Conservation (phyloP, 1,140 invertebrate genomes). For the Sesamia nonagrioides region DNA sequence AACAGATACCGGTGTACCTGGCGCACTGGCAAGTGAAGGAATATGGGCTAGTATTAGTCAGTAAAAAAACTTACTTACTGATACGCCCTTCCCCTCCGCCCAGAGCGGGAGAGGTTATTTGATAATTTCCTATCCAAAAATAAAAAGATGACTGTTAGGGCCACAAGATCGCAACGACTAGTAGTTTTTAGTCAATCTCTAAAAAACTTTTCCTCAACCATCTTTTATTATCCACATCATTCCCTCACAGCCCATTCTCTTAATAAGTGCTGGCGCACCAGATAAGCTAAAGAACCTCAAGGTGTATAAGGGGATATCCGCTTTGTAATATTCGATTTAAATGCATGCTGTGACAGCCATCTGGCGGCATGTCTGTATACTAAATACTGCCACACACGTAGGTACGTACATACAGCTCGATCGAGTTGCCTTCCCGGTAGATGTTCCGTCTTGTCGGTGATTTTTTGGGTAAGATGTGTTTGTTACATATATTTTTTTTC, state of each 20-base stretch:
- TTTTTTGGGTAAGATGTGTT: neutral
- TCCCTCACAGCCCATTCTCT: neutral
- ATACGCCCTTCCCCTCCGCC: too few relatives aligned
- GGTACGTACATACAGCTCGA: neutral
- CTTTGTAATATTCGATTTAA: constrained; percentile 60
- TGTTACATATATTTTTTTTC: neutral
- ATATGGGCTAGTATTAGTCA: too few relatives aligned
- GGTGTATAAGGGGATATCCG: constrained; percentile 55
- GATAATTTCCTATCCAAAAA: too few relatives aligned
- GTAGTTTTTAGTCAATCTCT: too few relatives aligned
- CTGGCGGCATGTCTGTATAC: constrained; percentile 32
- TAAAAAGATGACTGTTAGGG: too few relatives aligned
- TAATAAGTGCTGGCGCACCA: constrained; percentile 17
- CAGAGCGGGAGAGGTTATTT: too few relatives aligned
- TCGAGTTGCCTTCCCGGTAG: neutral
- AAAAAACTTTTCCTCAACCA: neutral
- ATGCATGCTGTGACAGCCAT: constrained; percentile 53
- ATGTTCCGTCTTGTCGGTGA: constrained; percentile 1
- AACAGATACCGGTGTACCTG: too few relatives aligned
- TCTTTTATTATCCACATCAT: neutral
- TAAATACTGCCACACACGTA: constrained; percentile 31
- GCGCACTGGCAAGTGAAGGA: too few relatives aligned
- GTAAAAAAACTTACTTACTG: too few relatives aligned
- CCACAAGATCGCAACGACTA: too few relatives aligned
- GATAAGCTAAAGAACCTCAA: constrained; percentile 34